Base-by-base conservation (phyloP, 2,797 vertebrate species). In the Sebastes iracundus region DNA sequence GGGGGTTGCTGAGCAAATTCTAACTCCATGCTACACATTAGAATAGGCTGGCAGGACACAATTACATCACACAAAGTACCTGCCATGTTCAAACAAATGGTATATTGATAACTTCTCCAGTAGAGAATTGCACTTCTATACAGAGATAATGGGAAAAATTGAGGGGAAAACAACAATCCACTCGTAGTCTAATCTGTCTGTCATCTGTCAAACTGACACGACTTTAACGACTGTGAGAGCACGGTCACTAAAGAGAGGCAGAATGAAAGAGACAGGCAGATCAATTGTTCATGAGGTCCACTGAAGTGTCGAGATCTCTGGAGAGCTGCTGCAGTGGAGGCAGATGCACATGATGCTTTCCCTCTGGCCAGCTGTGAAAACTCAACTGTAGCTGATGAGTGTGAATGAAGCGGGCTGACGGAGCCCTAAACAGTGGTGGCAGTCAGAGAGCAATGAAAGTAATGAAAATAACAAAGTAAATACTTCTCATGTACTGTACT, bases 201-300 rank as follows among this genome's bases (percentile, higher is more conserved):
- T 88, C 78, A 76, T 80, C 83, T 58, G 78, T 92, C 85, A 86
- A 22, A 42, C 46, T 64, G 84, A 84, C 83, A 79, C 75, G 62
- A 52, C 83, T 83, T 82, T 85, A 92, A 88, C 35, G 60, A 92
- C 83, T 78, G 64, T 61, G 62, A 90, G 84, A 85, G 86, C 79
- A 14, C n/a, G 73, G 90, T 88, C 80, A 72, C 85, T 82, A 88
- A 81, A 88, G 80, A 88, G 79, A 84, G 87, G 61, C 53, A 77
- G 88, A 90, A 87, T 77, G 77, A 92, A 87, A 83, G 75, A 85
- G 87, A 91, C 87, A 87, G 63, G 80, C 49, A 25, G 82, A 93
- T 94, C 89, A 93, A 90, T 95, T 94, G 92, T 93, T 94, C 87
- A 94, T 93, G 89, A 93, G 84, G 86, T 90, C 85, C 90, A 83